Percentiles rank a stretch among this genome's conserved stretches.
Conservation (phyloP, 2,888 invertebrate genomes). For the Physocephala rufipes region DNA sequence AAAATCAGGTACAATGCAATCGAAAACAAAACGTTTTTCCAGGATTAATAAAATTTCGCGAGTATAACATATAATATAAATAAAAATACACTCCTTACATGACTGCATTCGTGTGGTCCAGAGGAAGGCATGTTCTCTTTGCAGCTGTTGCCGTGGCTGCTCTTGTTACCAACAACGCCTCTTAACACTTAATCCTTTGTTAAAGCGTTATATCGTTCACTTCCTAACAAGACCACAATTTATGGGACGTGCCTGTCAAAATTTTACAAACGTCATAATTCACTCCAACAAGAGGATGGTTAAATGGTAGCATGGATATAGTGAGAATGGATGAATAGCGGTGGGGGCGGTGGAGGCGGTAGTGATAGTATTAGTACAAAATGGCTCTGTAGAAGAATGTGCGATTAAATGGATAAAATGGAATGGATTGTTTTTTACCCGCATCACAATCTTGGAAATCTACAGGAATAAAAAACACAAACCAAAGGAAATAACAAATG, state of each 20-base stretch:
- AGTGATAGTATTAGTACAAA: no score
- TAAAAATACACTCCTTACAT: no score
- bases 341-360: no score
- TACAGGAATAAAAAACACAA: no score
- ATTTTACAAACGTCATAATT: constrained; percentile 42
- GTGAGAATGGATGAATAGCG: background rate
- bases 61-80: no score
- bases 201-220: constrained; percentile 17
- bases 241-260: constrained; percentile 41
- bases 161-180: background rate
- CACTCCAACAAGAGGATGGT: constrained; percentile 11
- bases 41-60: no score
- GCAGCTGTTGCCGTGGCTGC: background rate
- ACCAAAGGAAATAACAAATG: no score
- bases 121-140: background rate
- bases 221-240: constrained; percentile 38
- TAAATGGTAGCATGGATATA: background rate
- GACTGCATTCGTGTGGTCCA: background rate
- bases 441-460: no score
- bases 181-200: constrained; percentile 26
- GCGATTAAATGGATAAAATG: background rate
- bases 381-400: no score
- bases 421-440: no score
- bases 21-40: no score
- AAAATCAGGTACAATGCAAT: no score